These are phyloP conservation scores for Stichodactyla helianthus DNA, from an alignment of 64 coral and sea anemone species.

Conservation along the genomic window DNA sequence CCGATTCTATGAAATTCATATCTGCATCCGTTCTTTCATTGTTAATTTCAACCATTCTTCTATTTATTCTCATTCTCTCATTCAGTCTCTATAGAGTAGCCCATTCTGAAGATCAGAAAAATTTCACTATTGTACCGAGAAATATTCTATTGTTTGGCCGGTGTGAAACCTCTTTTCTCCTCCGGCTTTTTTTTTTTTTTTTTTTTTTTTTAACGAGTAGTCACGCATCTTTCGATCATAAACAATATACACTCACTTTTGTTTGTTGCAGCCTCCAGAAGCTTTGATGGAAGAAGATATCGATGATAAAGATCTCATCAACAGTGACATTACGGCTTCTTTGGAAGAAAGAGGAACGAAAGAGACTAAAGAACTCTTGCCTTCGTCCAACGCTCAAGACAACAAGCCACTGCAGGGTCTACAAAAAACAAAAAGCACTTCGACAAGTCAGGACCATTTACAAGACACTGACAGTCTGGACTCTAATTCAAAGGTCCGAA, in stretches of 20 bases:
- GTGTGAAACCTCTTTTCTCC: not conserved
- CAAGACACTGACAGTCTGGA: not conserved
- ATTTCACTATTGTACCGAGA: too few species aligned
- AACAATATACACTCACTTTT: not conserved
- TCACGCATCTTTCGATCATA: not conserved
- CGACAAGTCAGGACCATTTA: not conserved
- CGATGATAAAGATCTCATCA: not conserved
- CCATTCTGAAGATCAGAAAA: too few species aligned
- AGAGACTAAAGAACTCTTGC: not conserved
- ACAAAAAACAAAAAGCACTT: not conserved
- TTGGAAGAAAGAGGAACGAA: not conserved
- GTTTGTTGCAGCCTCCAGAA: not conserved
- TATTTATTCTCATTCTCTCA: not conserved
- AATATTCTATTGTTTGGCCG: too few species aligned
- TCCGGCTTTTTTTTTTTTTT: not conserved
- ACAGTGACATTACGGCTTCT: not conserved
- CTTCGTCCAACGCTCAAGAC: not conserved
- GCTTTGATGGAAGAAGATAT: constrained; percentile 11
- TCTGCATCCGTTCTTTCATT: not conserved
- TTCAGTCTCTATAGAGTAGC: too few species aligned
- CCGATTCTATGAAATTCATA: too few species aligned
- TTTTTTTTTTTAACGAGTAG: not conserved
- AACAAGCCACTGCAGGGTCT: not conserved
- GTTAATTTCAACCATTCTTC: not conserved
- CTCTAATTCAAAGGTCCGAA: not conserved